phyloP scores from a whole-genome alignment of 2,797 vertebrate species.

The Danio choprae region DNA sequence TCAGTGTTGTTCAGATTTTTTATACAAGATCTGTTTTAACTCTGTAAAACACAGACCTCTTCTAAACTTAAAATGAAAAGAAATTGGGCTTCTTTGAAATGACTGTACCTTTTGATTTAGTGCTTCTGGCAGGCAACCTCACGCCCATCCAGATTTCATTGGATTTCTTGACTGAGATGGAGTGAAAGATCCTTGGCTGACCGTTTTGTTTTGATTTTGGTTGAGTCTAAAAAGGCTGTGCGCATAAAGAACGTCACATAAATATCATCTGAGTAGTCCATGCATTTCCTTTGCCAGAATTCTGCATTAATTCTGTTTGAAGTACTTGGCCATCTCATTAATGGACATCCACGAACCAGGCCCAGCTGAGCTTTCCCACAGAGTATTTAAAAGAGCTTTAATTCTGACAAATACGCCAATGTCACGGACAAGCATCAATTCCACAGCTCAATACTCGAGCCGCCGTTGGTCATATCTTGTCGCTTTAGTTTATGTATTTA shows the following conservation, averaged over 20 bases:
- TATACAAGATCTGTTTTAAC: too few relatives aligned
- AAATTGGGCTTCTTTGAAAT: constrained; percentile 55
- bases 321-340: constrained; percentile 47
- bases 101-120: constrained; percentile 61
- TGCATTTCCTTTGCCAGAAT: constrained; percentile 34
- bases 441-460: neutral
- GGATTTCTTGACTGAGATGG: constrained; percentile 14
- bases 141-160: constrained; percentile 6
- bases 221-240: constrained; percentile 2
- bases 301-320: constrained; percentile 39
- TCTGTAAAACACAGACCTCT: neutral
- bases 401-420: constrained; percentile 28
- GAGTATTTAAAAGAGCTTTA: constrained; percentile 25
- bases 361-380: constrained; percentile 13
- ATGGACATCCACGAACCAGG: constrained; percentile 21
- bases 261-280: constrained; percentile 39
- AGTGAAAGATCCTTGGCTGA: constrained; percentile 3
- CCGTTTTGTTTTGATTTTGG: constrained; percentile 25
- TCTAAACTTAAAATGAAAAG: constrained; percentile 49
- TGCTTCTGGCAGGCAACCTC: constrained; percentile 57
- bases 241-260: constrained; percentile 50
- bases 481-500: neutral
- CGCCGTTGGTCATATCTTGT: neutral
- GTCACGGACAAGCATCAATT: constrained; percentile 20
- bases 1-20: neutral